These are phyloP conservation scores for Hirtodrosophila confusa DNA, from an alignment of 2,888 invertebrate species.

Conservation along the genomic window DNA sequence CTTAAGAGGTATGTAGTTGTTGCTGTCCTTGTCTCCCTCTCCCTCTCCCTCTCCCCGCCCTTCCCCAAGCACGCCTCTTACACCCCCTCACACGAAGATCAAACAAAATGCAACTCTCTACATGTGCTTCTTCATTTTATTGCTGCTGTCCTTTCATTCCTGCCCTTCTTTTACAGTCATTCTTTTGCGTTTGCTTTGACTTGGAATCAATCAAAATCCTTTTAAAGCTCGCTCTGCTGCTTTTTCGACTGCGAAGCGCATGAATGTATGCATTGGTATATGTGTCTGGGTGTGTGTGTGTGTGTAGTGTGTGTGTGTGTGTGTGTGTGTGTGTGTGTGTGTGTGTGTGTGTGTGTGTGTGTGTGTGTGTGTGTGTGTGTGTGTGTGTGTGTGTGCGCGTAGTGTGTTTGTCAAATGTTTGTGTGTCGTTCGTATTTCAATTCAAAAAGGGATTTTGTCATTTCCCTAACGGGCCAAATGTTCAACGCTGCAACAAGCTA, in stretches of 20 bases:
- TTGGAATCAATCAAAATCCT: slow-evolving; percentile 4
- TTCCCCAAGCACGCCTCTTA: too few species aligned
- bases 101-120: slow-evolving; percentile 36
- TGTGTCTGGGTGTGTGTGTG: slow-evolving; percentile 13
- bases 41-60: not conserved
- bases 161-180: not conserved
- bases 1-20: slow-evolving; percentile 47
- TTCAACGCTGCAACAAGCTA: slow-evolving; percentile 4
- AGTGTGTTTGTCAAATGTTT: too few species aligned
- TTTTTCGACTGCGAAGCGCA: slow-evolving; percentile 29
- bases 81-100: slow-evolving; percentile 19
- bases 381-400: not conserved
- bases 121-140: slow-evolving; percentile 21
- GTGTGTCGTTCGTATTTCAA: slow-evolving; percentile 8
- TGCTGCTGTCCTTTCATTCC: not conserved
- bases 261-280: slow-evolving; percentile 20
- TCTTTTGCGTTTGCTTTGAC: not conserved
- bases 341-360: slow-evolving; percentile 6
- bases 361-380: not conserved
- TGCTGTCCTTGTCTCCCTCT: slow-evolving; percentile 2
- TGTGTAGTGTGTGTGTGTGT: not conserved
- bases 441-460: not conserved
- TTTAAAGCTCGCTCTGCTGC: slow-evolving; percentile 36
- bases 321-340: not conserved
- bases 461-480: slow-evolving; percentile 1